Evolutionary conservation across 2,113 vertebrate species (phyloP).

Genomic region (Chaetorhynchus papuensis): DNA sequence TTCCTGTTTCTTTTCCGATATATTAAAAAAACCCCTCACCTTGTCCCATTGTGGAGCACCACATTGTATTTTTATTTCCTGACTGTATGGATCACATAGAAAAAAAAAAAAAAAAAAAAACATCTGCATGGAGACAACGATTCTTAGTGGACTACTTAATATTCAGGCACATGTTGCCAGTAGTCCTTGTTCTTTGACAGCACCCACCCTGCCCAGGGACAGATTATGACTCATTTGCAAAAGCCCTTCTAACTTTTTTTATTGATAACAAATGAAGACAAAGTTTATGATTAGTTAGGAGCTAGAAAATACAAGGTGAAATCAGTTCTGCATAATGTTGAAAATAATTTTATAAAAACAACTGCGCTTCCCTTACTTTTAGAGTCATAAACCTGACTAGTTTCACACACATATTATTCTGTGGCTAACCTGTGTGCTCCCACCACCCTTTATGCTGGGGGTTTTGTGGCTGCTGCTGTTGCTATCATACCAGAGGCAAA

Average conservation of each 20-base stretch:
- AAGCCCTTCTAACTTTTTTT: neutral
- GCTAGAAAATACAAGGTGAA: neutral
- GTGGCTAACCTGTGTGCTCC: neutral
- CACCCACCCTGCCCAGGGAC: neutral
- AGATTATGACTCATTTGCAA: neutral
- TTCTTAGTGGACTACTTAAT: neutral
- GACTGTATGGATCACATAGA: neutral
- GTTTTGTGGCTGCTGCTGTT: neutral
- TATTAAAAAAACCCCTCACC: constrained; percentile 74
- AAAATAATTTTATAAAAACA: neutral
- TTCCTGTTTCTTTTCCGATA: constrained; percentile 78
- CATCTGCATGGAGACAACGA: neutral
- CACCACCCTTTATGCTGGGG: neutral
- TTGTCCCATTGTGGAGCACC: constrained; percentile 12
- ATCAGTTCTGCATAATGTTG: accelerated
- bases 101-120: neutral
- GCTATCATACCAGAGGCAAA: neutral
- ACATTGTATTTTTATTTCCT: neutral
- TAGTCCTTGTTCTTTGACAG: neutral
- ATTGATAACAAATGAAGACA: neutral
- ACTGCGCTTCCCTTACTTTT: neutral
- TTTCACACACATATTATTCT: neutral
- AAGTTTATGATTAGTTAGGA: neutral
- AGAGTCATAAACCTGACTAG: neutral
- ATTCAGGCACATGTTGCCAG: neutral